Evolutionary conservation across 2,888 invertebrate genomes (phyloP), one percentile per base, ranked within the genome.

Genomic region (Amblyteles armatorius): DNA sequence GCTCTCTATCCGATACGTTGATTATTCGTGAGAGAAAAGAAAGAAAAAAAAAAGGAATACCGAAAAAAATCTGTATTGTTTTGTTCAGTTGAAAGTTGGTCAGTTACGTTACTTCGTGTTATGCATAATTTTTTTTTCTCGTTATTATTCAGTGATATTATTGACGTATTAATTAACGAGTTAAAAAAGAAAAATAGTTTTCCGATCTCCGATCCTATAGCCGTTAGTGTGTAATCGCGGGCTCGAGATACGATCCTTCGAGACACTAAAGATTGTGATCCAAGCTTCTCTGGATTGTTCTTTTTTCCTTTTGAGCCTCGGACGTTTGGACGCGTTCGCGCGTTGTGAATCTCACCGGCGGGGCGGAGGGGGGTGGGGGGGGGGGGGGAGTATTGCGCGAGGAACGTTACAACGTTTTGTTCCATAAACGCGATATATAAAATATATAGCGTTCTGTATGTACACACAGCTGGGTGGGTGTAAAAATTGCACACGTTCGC

Each of bases 371-470:
- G 16, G 44, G 78, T n/a, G 78, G 73, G 65, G 60, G 71, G 19
- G 78, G 55, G 44, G 16, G 44, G 78, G 55, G 44, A 16, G 79
- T 73, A 84, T 67, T 57, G 71, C 80, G 81, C 86, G 85, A 87
- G 84, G 84, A 88, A 88, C 72, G 84, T 89, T 86, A 82, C 79
- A 86, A 85, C 26, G 85, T 88, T 87, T 88, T 87, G 88, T 90
- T 90, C 86, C 87, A 84, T 87, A 88, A 86, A 87, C 84, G 88
- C 87, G 80, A 86, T 76, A 87, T 86, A 88, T 88, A 88, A 85
- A 88, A 79, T 65, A 83, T 77, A 60, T 82, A 36, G 78, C 72
- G 84, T 79, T 83, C 86, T 81, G 80, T 86, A 57, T 83, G 85
- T 86, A 84, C 68, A 82, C 68, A 71, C 52, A 85, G 68, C 63